Evolutionary conservation across 2,113 vertebrate genomes (phyloP).

Genomic region (Spilogale gracilis): DNA sequence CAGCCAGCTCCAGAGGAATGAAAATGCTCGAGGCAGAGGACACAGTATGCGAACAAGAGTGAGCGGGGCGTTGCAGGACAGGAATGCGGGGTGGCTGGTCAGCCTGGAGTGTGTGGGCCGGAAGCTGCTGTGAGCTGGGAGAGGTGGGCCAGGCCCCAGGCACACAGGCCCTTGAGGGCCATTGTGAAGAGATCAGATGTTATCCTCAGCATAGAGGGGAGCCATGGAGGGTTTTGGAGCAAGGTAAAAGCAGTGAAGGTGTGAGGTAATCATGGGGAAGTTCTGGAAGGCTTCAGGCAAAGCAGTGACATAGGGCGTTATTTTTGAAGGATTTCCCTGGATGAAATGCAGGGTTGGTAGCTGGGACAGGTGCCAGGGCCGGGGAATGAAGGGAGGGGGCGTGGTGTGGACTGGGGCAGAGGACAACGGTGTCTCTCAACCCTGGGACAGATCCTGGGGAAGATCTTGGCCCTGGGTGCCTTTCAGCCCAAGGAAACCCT

Average conservation of each 20-base stretch:
- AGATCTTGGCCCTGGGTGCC: neutral
- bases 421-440: neutral
- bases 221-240: neutral
- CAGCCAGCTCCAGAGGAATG: neutral
- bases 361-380: neutral
- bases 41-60: fast-evolving
- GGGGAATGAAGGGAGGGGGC: fast-evolving
- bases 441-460: too few species aligned
- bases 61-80: neutral
- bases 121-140: neutral
- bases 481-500: neutral
- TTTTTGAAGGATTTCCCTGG: neutral
- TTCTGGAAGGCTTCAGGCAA: neutral
- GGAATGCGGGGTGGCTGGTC: neutral
- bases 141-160: neutral
- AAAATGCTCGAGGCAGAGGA: neutral
- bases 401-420: neutral
- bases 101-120: fast-evolving
- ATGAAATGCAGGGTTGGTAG: neutral
- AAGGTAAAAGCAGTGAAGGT: neutral
- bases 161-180: neutral
- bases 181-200: neutral
- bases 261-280: neutral
- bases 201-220: neutral
- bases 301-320: neutral